Percentiles rank a stretch among this genome's conserved stretches.
phyloP scores from a whole-genome alignment of 2,888 invertebrate species.

The Dicyrtoma fusca region DNA sequence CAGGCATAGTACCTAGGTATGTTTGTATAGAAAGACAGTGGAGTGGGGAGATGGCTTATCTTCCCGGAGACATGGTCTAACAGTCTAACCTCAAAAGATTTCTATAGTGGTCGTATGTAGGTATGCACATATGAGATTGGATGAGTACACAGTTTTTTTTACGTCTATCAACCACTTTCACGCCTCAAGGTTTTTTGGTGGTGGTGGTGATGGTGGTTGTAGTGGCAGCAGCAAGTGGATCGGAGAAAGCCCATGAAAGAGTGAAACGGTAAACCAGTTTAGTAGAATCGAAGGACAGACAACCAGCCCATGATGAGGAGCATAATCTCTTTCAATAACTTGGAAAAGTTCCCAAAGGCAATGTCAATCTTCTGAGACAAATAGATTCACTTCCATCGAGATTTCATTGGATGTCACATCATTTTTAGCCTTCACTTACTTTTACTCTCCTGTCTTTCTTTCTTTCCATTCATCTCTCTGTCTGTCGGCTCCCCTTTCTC shows the following conservation, averaged over 20 bases:
- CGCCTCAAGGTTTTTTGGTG: background rate
- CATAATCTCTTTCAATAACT: slow-evolving; percentile 46
- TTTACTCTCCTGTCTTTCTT: background rate
- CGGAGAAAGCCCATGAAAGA: background rate
- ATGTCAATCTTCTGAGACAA: slow-evolving; percentile 53
- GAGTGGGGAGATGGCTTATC: no score
- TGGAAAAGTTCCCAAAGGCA: slow-evolving; percentile 50
- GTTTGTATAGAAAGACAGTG: no score
- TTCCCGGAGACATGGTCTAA: no score
- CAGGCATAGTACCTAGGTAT: no score
- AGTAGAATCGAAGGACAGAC: slow-evolving; percentile 30
- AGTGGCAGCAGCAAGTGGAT: background rate
- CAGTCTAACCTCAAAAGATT: no score
- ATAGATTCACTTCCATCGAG: slow-evolving; percentile 50
- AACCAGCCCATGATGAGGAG: slow-evolving; percentile 32
- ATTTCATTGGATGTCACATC: slow-evolving; percentile 35
- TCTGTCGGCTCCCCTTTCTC: background rate
- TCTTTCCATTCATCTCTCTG: slow-evolving; percentile 17
- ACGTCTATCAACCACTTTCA: background rate
- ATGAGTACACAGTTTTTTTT: slow-evolving; percentile 14
- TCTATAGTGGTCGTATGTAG: no score
- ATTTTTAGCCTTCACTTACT: slow-evolving; percentile 22
- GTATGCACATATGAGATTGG: no score
- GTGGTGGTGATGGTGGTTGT: background rate
- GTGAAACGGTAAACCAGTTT: slow-evolving; percentile 32